A percentile compares a stretch with the other conserved stretches of the same genome.
Evolutionary conservation across 2,888 invertebrate species (phyloP).

Genomic region (Micropterix aruncella): DNA sequence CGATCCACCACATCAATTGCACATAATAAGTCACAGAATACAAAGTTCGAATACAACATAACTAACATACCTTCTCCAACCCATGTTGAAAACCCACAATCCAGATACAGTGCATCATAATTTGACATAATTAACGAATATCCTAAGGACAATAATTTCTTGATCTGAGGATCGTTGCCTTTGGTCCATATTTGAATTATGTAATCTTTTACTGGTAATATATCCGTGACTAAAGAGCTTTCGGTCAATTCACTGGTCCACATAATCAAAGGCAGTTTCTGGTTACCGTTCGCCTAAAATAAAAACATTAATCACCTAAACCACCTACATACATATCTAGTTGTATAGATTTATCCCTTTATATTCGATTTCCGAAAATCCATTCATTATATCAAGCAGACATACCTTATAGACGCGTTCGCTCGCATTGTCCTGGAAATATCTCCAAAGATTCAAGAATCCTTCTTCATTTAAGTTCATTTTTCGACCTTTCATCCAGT

Average conservation of each 20-base stretch:
- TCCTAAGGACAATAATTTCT: conserved; percentile 53
- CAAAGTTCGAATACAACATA: too few relatives aligned
- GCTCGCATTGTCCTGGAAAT: conserved; percentile 58
- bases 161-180: conserved; percentile 46
- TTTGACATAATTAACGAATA: conserved; percentile 72
- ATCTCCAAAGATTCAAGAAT: conserved; percentile 56
- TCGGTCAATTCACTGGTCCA: conserved; percentile 76
- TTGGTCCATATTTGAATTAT: conserved; percentile 74
- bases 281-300: conserved; percentile 22
- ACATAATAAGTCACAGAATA: too few relatives aligned
- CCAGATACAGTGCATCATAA: conserved; percentile 75
- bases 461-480: conserved; percentile 44
- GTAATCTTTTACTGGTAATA: conserved; percentile 57
- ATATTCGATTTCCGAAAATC: too few relatives aligned
- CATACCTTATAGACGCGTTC: conserved; percentile 37
- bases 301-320: too few relatives aligned
- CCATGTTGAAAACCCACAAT: conserved; percentile 79
- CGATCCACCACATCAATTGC: too few relatives aligned
- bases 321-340: too few relatives aligned
- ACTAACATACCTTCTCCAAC: conserved; percentile 40
- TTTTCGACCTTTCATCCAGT: conserved; percentile 50
- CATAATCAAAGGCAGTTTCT: conserved; percentile 48
- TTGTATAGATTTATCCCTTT: too few relatives aligned
- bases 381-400: conserved; percentile 2
- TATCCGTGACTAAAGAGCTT: conserved; percentile 44